phyloP scores from a whole-genome alignment of 2,888 invertebrate species.

The Noctua comes region DNA sequence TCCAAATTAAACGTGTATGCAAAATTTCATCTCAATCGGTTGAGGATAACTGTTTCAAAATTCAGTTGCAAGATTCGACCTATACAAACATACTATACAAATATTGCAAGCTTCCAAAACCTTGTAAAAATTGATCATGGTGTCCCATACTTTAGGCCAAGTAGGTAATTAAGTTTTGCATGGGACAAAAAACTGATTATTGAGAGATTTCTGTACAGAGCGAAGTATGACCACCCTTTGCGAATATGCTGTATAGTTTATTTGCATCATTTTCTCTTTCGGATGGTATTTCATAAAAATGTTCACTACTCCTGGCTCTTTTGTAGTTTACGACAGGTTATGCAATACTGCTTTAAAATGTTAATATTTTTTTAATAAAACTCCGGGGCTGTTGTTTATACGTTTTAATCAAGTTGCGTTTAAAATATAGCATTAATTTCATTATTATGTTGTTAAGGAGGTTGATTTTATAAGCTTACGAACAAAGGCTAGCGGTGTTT shows the following conservation, averaged over 20 bases:
- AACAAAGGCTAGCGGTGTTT: neutral
- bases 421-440: slow-evolving; percentile 28
- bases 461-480: neutral
- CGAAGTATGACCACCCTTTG: neutral
- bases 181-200: neutral
- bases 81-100: no score
- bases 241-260: neutral
- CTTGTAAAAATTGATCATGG: neutral
- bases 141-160: neutral
- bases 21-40: no score
- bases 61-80: no score
- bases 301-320: slow-evolving; percentile 53
- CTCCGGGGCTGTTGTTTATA: slow-evolving; percentile 36
- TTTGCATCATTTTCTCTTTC: slow-evolving; percentile 17
- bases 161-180: neutral
- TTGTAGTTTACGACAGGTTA: slow-evolving; percentile 51
- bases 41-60: no score
- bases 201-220: neutral
- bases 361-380: slow-evolving; percentile 62
- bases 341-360: slow-evolving; percentile 62
- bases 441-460: neutral
- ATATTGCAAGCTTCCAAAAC: no score
- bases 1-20: no score
- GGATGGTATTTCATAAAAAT: slow-evolving; percentile 66
- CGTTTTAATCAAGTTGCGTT: slow-evolving; percentile 45